Evolutionary conservation across 1,140 invertebrate species (phyloP), one percentile per base, ranked within the genome.

Genomic region (Chironomus striatipennis): DNA sequence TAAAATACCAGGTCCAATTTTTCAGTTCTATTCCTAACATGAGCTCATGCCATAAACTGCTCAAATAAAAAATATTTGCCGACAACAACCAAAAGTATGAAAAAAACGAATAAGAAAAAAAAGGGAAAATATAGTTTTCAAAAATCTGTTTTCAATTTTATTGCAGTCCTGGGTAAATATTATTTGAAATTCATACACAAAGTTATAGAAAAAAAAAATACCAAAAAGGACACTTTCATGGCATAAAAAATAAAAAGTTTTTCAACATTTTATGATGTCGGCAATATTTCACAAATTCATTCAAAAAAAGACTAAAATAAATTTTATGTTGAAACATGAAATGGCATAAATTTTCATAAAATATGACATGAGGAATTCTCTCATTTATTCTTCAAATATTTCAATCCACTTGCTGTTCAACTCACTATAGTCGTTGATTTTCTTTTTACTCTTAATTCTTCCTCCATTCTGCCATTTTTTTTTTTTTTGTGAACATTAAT

Each of bases 101-200:
- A 43, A n/a, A n/a, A n/a, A 34, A 34, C 24, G 24, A 34, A 2
- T n/a, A n/a, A n/a, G n/a, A n/a, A 47, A 8, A 47, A 47, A 8
- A 47, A 47, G 43, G 8, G 15, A 15, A 47, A 47, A 47, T 47
- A 47, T 34, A 47, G 8, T 47, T 47, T 47, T 47, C 2, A 47
- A 47, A 70, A 70, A 70, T 18, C 7, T 21, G 65, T 70, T 18
- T 70, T 70, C 65, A 17, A 70, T 70, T 70, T 70, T 70, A 70
- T 70, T n/a, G 18, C 18, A 20, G 65, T 70, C 20, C 7, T 70
- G 65, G 20, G 17, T 67, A 67, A 67, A 67, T 18, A 67, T n/a
- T 57, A n/a, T 57, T 57, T 57, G 47, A n/a, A 7, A 57, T 57
- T 7, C 47, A n/a, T 57, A 7, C 47, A 57, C 10, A 34, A 34